Percentiles rank a stretch among this genome's conserved stretches.
These are phyloP conservation scores for Omphaloscelis lunosa DNA, from an alignment of 2,888 invertebrate species.

Conservation along the genomic window DNA sequence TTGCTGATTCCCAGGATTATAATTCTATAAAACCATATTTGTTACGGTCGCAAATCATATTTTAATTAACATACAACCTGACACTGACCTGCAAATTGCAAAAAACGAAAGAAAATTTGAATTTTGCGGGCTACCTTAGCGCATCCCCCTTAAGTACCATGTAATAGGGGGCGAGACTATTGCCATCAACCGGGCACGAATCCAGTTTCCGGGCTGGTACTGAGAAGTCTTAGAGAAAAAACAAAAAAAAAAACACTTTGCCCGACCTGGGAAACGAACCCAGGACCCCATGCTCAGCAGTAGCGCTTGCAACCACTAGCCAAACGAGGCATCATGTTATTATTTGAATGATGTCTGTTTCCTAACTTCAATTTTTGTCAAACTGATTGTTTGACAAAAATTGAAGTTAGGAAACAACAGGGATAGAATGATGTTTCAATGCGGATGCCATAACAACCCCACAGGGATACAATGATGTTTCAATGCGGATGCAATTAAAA, in stretches of 20 bases:
- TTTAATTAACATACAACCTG: too few species aligned
- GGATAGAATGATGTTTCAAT: slow-evolving; percentile 9
- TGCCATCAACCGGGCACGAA: not conserved
- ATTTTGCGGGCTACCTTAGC: too few species aligned
- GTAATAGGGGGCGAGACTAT: not conserved
- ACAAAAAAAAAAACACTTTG: not conserved
- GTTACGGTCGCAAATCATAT: too few species aligned
- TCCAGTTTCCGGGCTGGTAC: not conserved
- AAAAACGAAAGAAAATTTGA: too few species aligned
- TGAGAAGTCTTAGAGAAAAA: not conserved
- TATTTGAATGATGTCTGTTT: not conserved
- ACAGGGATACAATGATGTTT: slow-evolving; percentile 1
- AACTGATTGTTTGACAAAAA: too few species aligned
- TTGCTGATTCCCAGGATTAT: too few species aligned
- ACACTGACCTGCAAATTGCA: too few species aligned
- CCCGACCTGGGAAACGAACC: not conserved
- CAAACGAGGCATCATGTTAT: not conserved
- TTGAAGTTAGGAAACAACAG: too few species aligned
- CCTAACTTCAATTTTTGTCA: not conserved
- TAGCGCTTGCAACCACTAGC: not conserved
- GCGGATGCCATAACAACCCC: too few species aligned
- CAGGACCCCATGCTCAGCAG: not conserved
- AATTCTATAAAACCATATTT: too few species aligned
- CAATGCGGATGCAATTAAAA: slow-evolving; percentile 42
- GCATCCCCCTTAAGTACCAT: not conserved